Percentiles rank a stretch among this genome's conserved stretches.
phyloP scores from a whole-genome alignment of 1,140 invertebrate genomes.

The Trichomalopsis sarcophagae region DNA sequence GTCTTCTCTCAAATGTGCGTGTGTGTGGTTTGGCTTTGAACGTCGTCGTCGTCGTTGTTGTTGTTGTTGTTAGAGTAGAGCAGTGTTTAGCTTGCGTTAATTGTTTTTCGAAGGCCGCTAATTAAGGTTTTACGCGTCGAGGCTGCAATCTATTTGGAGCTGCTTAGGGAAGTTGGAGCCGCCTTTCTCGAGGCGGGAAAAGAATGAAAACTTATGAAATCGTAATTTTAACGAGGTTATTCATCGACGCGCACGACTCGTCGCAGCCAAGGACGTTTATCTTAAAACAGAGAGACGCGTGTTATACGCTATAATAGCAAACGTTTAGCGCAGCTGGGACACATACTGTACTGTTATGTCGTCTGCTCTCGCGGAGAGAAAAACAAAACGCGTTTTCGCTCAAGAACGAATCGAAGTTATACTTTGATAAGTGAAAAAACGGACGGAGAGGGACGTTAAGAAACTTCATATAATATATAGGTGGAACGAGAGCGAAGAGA shows the following conservation, averaged over 20 bases:
- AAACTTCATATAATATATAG: not conserved
- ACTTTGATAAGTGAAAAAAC: not conserved
- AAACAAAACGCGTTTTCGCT: not conserved
- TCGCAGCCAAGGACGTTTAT: conserved; percentile 4
- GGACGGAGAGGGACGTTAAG: not conserved
- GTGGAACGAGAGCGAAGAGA: not conserved
- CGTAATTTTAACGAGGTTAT: not conserved
- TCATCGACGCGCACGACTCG: not conserved
- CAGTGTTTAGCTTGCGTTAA: no score
- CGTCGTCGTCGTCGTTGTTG: no score
- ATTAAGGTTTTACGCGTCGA: no score
- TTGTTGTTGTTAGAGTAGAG: no score
- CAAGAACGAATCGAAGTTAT: not conserved
- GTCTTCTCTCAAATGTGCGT: no score
- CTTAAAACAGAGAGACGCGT: not conserved
- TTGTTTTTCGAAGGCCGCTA: no score
- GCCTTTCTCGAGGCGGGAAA: not conserved
- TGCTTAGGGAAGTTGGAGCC: no score
- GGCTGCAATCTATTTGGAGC: no score
- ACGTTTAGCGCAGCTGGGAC: not conserved
- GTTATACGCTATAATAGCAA: not conserved
- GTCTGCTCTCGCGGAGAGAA: not conserved
- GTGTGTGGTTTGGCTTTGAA: no score
- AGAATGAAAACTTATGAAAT: not conserved
- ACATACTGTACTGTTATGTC: not conserved